Evolutionary conservation across 2,888 invertebrate species (phyloP).

Genomic region (Dryocosmus kuriphilus): DNA sequence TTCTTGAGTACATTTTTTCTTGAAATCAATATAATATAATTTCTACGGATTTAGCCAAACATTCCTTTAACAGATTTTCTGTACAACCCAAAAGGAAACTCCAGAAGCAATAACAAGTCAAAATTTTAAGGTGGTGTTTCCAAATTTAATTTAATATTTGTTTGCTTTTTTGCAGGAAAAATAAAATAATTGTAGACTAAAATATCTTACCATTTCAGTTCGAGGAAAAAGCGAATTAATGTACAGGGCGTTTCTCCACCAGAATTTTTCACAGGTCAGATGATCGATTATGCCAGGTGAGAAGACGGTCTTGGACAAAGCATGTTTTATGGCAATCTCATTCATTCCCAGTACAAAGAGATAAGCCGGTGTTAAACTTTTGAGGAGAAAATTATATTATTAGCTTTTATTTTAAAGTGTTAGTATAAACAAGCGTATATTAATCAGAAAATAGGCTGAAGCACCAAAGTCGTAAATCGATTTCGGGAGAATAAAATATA

Average conservation of each 20-base stretch:
- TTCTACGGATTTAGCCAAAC: background rate
- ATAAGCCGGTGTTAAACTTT: slow-evolving; percentile 82
- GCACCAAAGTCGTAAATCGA: background rate
- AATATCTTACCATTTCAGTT: slow-evolving; percentile 80
- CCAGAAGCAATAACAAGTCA: too few relatives aligned
- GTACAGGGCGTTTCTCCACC: slow-evolving; percentile 84
- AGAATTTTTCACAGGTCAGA: slow-evolving; percentile 80
- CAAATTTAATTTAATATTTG: too few relatives aligned
- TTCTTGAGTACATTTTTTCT: too few relatives aligned
- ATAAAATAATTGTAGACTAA: background rate
- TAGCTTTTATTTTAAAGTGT: background rate
- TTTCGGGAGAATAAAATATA: background rate
- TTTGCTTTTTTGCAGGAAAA: too few relatives aligned
- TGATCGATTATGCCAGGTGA: slow-evolving; percentile 81
- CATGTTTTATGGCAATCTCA: slow-evolving; percentile 78
- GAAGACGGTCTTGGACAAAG: slow-evolving; percentile 77
- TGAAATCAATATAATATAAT: too few relatives aligned
- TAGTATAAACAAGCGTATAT: background rate
- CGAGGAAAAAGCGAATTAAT: slow-evolving; percentile 81
- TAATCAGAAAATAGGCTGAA: background rate
- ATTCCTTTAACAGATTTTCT: background rate
- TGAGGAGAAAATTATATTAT: slow-evolving; percentile 40
- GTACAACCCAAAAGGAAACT: background rate
- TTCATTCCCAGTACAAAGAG: slow-evolving; percentile 80
- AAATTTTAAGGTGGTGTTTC: too few relatives aligned